phyloP scores from a whole-genome alignment of 2,113 vertebrate genomes.

The Spheniscus mendiculus region DNA sequence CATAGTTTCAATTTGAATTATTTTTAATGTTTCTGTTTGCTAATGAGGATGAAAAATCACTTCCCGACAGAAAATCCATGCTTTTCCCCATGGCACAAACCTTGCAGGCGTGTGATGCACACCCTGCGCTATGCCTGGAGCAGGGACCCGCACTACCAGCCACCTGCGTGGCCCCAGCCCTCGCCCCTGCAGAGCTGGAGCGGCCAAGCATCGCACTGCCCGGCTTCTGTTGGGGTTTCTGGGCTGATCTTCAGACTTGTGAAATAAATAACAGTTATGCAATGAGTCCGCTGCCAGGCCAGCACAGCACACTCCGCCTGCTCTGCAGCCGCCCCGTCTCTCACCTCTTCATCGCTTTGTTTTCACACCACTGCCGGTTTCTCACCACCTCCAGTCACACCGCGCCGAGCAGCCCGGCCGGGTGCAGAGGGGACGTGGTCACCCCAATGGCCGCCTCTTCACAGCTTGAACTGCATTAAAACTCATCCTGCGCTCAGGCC shows the following conservation, averaged over 20 bases:
- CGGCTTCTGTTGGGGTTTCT: background rate
- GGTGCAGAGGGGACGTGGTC: rapidly evolving
- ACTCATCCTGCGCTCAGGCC: background rate
- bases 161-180: rapidly evolving
- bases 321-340: background rate
- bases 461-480: background rate
- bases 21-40: background rate
- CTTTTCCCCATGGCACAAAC: background rate
- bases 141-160: rapidly evolving
- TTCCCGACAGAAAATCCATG: background rate
- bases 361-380: background rate
- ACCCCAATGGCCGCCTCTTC: background rate
- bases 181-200: background rate
- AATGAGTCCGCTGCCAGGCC: background rate
- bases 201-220: background rate
- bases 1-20: background rate
- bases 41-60: background rate
- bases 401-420: background rate
- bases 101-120: background rate
- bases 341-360: background rate
- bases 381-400: background rate
- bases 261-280: background rate
- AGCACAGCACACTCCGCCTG: background rate
- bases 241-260: background rate
- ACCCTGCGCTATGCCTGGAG: background rate